These are phyloP conservation scores for Oncopeltus fasciatus DNA, from an alignment of 1,140 invertebrate genomes.

Conservation along the genomic window DNA sequence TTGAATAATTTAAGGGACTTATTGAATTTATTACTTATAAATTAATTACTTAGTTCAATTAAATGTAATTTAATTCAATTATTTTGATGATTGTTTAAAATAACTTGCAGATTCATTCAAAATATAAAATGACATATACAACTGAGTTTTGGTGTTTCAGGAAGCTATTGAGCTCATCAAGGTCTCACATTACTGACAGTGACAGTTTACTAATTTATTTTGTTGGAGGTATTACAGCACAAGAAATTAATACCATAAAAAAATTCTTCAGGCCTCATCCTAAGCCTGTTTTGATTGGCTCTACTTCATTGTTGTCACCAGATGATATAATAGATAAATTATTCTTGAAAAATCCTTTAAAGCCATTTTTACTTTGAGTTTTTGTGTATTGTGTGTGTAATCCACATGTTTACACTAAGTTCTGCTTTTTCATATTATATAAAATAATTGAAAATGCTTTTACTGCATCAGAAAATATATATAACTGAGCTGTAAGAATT, in stretches of 20 bases:
- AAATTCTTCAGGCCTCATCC: slow-evolving; percentile 8
- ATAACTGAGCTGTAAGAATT: too few species aligned
- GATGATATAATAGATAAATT: slow-evolving; percentile 5
- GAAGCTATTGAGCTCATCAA: slow-evolving; percentile 15
- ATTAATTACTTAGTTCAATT: not conserved
- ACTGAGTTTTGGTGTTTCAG: too few species aligned
- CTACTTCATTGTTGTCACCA: slow-evolving; percentile 12
- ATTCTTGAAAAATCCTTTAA: slow-evolving; percentile 10
- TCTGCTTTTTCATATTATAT: too few species aligned
- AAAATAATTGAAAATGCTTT: too few species aligned
- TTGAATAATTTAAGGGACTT: too few species aligned
- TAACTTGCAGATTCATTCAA: too few species aligned
- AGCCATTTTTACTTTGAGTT: slow-evolving; percentile 8
- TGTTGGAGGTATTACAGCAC: slow-evolving; percentile 22
- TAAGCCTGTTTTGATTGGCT: slow-evolving; percentile 15
- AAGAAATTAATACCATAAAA: slow-evolving; percentile 20
- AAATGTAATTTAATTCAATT: not conserved
- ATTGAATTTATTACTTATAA: not conserved
- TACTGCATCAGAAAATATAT: too few species aligned
- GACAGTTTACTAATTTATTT: slow-evolving; percentile 21
- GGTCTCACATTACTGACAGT: slow-evolving; percentile 21
- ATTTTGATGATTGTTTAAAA: too few species aligned
- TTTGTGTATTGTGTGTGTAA: too few species aligned
- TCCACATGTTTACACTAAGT: too few species aligned
- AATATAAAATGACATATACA: too few species aligned